phyloP scores from a whole-genome alignment of 2,888 invertebrate species.

The Drosophila rubida region DNA sequence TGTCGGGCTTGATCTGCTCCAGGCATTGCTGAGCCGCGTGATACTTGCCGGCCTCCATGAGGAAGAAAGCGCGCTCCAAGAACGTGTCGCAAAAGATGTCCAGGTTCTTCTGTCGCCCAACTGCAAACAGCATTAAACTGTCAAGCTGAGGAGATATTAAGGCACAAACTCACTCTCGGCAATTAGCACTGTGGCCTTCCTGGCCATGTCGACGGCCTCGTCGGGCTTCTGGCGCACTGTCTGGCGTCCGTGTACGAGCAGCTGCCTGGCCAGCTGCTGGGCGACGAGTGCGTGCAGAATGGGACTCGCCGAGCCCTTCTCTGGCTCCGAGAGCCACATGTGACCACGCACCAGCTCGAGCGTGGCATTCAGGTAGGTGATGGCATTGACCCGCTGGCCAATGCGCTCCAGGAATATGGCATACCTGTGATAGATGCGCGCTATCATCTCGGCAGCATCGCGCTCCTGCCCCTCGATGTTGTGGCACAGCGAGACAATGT shows the following conservation, averaged over 20 bases:
- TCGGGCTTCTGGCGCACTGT: constrained; percentile 52
- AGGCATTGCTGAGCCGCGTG: constrained; percentile 63
- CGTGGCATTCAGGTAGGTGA: constrained; percentile 63
- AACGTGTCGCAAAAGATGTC: constrained; percentile 64
- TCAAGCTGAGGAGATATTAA: too few species aligned
- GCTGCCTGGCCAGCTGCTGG: constrained; percentile 52
- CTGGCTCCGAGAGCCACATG: constrained; percentile 65
- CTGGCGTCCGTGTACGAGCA: constrained; percentile 61
- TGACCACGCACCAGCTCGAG: constrained; percentile 67
- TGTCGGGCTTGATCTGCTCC: constrained; percentile 54
- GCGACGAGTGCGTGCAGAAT: constrained; percentile 66
- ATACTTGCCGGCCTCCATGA: constrained; percentile 65
- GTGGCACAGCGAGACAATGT: constrained; percentile 64
- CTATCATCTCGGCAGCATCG: constrained; percentile 66
- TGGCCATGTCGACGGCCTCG: constrained; percentile 62
- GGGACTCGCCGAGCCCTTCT: constrained; percentile 46
- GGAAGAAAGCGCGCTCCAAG: constrained; percentile 64
- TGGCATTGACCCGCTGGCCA: constrained; percentile 46
- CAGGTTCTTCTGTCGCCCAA: constrained; percentile 68
- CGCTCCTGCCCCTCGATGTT: constrained; percentile 50
- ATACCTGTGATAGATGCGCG: constrained; percentile 73
- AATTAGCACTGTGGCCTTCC: constrained; percentile 64
- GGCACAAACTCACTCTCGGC: constrained; percentile 63
- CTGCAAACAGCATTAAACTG: constrained; percentile 34
- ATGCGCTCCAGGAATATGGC: constrained; percentile 53